Base-by-base conservation (phyloP, 2,113 vertebrate species). In the Nematolebias whitei region DNA sequence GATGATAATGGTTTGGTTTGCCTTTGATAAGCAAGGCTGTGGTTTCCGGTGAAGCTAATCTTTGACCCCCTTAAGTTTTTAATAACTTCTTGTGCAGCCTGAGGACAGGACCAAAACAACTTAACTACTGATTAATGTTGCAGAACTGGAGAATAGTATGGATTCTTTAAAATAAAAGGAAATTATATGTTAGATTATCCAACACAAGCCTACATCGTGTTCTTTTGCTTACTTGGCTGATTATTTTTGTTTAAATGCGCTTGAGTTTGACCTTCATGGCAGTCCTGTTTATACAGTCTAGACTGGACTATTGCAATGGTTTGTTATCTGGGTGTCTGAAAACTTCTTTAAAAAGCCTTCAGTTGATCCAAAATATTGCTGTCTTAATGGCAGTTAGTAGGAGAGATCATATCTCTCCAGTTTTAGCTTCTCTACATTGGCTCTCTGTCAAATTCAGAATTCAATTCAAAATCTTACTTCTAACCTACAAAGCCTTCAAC, bases 21-120 rank as follows among this genome's bases (percentile, higher is more conserved):
- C 45, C 71, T 52, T 52, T 53, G 32, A 68, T 60, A 9, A 68
- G 64, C 23, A 60, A 50, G 70, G 47, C 65, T 67, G 39, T 63
- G 40, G 53, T 78, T 79, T 52, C 59, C 76, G 69, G 64, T 71
- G 49, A 51, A 76, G 68, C 63, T 71, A 52, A 55, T 68, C 55
- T 70, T 39, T 80, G 76, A 85, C 53, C 74, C 62, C 60, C 39
- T 78, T 58, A 64, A 58, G 41, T 75, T 83, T 74, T 60, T 62
- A 74, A 49, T 22, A 24, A 60, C 16, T 68, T 52, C 67, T 73
- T 72, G 24, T 44, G 65, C 72, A 63, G 64, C 64, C 59, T 15
- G 3, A 61, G 76, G 71, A 29, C 43, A 52, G 63, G 49, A 41
- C 54, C 58, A 60, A 68, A 80, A 72, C 32, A 63, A 53, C 45